phyloP scores from a whole-genome alignment of 1,140 invertebrate species.

The Drosophila neocordata region DNA sequence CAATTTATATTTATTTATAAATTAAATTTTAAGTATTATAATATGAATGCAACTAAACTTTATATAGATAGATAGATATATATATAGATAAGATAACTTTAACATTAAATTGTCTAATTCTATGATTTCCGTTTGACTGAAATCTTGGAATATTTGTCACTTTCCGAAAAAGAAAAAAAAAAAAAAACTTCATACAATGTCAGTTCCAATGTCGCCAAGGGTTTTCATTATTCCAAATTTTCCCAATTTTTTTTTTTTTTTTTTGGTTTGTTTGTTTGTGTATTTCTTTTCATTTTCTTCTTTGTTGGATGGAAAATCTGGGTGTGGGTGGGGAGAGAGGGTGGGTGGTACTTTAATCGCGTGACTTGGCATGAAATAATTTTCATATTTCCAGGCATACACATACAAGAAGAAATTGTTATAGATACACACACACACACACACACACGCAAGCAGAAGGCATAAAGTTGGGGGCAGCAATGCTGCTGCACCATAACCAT shows the following conservation, averaged over 20 bases:
- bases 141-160: too few relatives aligned
- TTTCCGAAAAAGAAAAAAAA: too few relatives aligned
- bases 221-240: too few relatives aligned
- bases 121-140: too few relatives aligned
- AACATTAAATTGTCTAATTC: too few relatives aligned
- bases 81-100: too few relatives aligned
- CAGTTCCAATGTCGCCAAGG: too few relatives aligned
- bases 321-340: neutral
- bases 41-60: too few relatives aligned
- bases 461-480: slow-evolving; percentile 1
- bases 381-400: slow-evolving; percentile 59
- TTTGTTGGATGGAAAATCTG: neutral
- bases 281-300: neutral
- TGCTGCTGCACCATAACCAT: slow-evolving; percentile 6
- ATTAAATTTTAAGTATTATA: too few relatives aligned
- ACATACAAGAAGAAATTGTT: slow-evolving; percentile 20
- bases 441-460: neutral
- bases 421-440: slow-evolving; percentile 27
- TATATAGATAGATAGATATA: too few relatives aligned
- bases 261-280: neutral
- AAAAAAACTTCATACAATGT: too few relatives aligned
- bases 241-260: neutral
- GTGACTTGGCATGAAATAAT: slow-evolving; percentile 59
- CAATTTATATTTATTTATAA: too few relatives aligned
- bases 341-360: slow-evolving; percentile 51